Evolutionary conservation across 2,113 vertebrate species (phyloP).

Genomic region (Nothoprocta pentlandii): DNA sequence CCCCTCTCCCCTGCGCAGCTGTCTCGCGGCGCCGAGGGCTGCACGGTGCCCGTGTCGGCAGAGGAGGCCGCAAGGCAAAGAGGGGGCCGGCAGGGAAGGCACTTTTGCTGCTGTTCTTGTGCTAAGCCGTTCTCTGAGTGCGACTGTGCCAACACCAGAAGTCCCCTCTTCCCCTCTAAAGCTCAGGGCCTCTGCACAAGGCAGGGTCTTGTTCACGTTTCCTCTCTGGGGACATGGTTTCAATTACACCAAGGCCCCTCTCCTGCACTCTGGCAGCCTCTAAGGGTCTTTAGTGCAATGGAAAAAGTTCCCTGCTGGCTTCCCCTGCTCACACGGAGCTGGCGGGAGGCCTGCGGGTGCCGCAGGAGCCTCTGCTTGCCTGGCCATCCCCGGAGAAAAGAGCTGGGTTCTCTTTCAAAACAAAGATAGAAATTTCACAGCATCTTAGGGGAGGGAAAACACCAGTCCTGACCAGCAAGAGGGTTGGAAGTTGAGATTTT

Average conservation of each 20-base stretch:
- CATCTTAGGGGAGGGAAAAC: slow-evolving; percentile 15
- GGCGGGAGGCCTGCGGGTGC: background rate
- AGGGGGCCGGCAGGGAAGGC: background rate
- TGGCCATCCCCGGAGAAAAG: background rate
- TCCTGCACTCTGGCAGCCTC: background rate
- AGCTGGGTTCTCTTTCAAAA: background rate
- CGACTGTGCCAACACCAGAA: background rate
- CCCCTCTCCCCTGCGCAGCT: background rate
- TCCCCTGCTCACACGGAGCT: background rate
- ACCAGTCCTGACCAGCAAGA: background rate
- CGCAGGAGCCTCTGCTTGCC: background rate
- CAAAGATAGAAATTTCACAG: slow-evolving; percentile 13
- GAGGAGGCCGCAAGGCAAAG: background rate
- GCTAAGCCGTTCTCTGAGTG: background rate
- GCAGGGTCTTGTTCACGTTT: background rate
- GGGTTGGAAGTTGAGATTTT: background rate
- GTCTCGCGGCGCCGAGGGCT: background rate
- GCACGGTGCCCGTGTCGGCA: background rate
- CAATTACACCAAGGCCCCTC: background rate
- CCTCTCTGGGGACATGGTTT: background rate
- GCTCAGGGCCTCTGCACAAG: background rate
- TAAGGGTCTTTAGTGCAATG: background rate
- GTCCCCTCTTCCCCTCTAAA: background rate
- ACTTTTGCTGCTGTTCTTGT: background rate
- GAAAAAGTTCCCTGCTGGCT: background rate